These are phyloP conservation scores for Gymnopithys bicolor DNA, from an alignment of 2,797 vertebrate species.

Conservation along the genomic window DNA sequence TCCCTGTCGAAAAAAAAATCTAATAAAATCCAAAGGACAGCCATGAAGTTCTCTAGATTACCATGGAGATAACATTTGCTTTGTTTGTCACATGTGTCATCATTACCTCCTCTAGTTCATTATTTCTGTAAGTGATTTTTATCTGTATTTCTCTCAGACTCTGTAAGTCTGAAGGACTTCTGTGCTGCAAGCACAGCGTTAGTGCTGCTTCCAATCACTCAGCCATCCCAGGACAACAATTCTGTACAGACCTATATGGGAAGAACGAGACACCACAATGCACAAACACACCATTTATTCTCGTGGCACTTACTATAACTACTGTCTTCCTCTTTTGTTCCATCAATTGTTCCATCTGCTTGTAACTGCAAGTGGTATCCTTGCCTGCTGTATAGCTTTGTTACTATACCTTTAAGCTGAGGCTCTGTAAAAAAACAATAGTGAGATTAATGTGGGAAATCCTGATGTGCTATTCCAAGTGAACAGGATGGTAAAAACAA, in stretches of 20 bases:
- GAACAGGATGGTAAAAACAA: background rate
- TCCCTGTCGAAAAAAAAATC: constrained; percentile 55
- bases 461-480: background rate
- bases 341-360: constrained; percentile 98
- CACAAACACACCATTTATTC: constrained; percentile 41
- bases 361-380: constrained; percentile 99
- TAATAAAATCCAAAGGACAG: constrained; percentile 78
- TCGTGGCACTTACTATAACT: constrained; percentile 90
- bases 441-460: constrained; percentile 61
- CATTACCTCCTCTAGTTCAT: constrained; percentile 57
- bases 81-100: constrained; percentile 71
- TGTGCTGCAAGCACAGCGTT: background rate
- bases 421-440: constrained; percentile 87
- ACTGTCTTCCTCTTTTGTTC: constrained; percentile 98
- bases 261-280: constrained; percentile 1
- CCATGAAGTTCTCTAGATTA: constrained; percentile 72
- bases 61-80: constrained; percentile 81
- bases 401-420: constrained; percentile 99
- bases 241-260: background rate
- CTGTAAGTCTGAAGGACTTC: background rate
- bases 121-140: constrained; percentile 24
- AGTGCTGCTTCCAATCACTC: background rate
- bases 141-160: constrained; percentile 25
- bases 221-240: background rate
- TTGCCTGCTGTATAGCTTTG: constrained; percentile 98